A percentile compares a stretch with the other conserved stretches of the same genome.
Evolutionary conservation across 2,797 vertebrate genomes (phyloP).

Genomic region (Spinibarbus caldwelli): DNA sequence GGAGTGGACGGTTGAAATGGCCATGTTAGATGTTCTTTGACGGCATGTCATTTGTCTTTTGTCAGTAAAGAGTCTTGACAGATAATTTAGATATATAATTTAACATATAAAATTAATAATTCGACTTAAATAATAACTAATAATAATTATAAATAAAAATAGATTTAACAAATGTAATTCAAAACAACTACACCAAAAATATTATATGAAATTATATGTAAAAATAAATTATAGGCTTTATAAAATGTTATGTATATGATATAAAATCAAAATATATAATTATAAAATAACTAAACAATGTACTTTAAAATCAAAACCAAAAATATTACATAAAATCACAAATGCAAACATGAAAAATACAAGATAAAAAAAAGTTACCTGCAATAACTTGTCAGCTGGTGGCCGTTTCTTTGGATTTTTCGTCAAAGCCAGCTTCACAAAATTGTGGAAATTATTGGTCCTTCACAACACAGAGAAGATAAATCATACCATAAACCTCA

Average conservation of each 20-base stretch:
- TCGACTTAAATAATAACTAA: neutral
- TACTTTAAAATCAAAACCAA: neutral
- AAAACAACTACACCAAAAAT: neutral
- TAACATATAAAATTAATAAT: neutral
- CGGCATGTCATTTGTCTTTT: neutral
- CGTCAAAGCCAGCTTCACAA: slow-evolving; percentile 88
- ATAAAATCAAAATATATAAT: neutral
- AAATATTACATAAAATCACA: neutral
- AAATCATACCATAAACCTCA: too few relatives aligned
- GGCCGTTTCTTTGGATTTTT: slow-evolving; percentile 90
- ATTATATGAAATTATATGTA: neutral
- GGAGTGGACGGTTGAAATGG: neutral
- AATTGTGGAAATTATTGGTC: slow-evolving; percentile 89
- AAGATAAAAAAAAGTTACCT: slow-evolving; percentile 69
- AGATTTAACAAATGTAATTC: neutral
- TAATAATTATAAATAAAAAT: neutral
- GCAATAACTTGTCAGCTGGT: slow-evolving; percentile 84
- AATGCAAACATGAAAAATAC: neutral
- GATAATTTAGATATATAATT: neutral
- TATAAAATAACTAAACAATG: neutral
- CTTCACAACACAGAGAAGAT: slow-evolving; percentile 65
- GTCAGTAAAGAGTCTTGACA: neutral
- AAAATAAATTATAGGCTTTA: neutral
- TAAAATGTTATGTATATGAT: neutral
- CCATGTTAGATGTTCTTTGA: neutral